Evolutionary conservation across 2,888 invertebrate species (phyloP), one percentile per base, ranked within the genome.

Genomic region (Dromius quadrimaculatus): DNA sequence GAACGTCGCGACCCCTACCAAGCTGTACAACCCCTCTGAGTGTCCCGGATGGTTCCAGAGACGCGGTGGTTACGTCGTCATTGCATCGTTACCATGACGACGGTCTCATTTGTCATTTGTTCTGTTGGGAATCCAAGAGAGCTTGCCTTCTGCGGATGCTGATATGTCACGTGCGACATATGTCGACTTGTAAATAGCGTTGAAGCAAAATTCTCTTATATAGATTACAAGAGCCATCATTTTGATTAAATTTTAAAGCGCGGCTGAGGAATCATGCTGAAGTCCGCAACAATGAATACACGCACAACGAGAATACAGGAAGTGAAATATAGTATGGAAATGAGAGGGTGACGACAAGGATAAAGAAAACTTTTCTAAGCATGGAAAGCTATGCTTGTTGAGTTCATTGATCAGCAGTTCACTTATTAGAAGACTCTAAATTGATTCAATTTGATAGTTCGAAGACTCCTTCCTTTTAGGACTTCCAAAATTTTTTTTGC

Each of bases 191-290:
- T 59, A 69, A 69, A 69, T 69, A 45, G 59, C 38, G 61, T 43
- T 45, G 57, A 57, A 59, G 34, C 28, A 61, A 69, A 69, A 69
- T 69, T 68, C 68, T 69, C 68, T 69, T 69, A 69, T 69, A 59
- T 69, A 69, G 68, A 69, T 69, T 69, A 69, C 68, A 61, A 19
- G 22, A 43, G 41, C 68, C 57, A 69, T 69, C 68, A 43, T 69
- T 69, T 59, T 69, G 68, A 69, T 69, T 69, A 69, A 69, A 69
- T 69, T 69, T 69, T 69, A 69, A 69, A 69, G 59, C 68, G 28
- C 61, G 36, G 5, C 57, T 28, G 43, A 32, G 23, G 59, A 36
- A 62, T 62, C 62, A 43, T 43, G 43, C 23, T 23, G 19, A 9
- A 22, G 6, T 19, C 11, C 20, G 19, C 59, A 36, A 36, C 59